Base-by-base conservation (phyloP, 2,888 invertebrate species). In the Aphrophora alni region DNA sequence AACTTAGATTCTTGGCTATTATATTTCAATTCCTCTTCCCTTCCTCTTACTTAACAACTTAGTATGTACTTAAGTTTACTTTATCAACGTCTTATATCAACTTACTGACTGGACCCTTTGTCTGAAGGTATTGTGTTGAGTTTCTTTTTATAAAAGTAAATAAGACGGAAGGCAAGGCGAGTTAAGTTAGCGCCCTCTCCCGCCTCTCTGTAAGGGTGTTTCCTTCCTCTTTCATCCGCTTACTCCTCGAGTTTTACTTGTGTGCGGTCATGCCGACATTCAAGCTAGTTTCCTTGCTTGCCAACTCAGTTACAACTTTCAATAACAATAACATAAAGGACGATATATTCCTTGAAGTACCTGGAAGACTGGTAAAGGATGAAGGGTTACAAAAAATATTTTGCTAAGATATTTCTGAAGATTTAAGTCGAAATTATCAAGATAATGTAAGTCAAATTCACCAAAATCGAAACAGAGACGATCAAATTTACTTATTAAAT, bases 11-110 rank as follows among this genome's bases (percentile, higher is more conserved):
- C 59, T 59, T 59, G 28, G 78, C 78, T 79, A 79, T 79, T 79
- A 74, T 79, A 79, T 78, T 78, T 78, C 78, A 78, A 78, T 78
- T 78, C 78, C 73, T 78, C 59, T 68, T 33, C 72, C 72, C 72
- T 51, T 78, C 78, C 73, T 78, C 51, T 24, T 24, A 68, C 51
- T 51, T 38, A 59, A 17, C 59, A 76, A 76, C 76, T 76, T 33
- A 21, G 68, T 76, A 14, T 44, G 59, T 21, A 21, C 59, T 59
- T 59, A 59, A 59, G 59, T 59, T 59, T 59, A 59, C 33, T 33
- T 33, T 33, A 8, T 8, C 33, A 8, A 33, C 33, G 33, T 33
- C 33, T 33, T n/a, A n/a, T n/a, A n/a, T n/a, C n/a, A n/a, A n/a
- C n/a, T n/a, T 33, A 33, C 33, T 33, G 33, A 33, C 59, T 59